These are phyloP conservation scores for Rana temporaria DNA, from an alignment of 2,113 vertebrate species.

Conservation along the genomic window DNA sequence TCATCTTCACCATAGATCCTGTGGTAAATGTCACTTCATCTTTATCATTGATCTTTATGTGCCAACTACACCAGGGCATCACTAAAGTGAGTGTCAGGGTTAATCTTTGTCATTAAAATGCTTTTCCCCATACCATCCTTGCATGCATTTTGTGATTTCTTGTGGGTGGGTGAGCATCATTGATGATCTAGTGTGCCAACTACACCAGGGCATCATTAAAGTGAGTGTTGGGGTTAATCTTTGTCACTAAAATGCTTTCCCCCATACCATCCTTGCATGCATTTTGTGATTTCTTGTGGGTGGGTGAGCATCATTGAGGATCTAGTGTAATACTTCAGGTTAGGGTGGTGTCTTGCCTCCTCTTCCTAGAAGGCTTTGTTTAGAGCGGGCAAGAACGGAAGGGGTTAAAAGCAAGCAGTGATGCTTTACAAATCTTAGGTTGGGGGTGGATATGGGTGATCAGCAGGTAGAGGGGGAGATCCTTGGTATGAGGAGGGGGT, in stretches of 20 bases:
- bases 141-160: too few species aligned
- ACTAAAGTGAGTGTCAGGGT: not conserved
- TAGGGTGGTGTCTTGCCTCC: not conserved
- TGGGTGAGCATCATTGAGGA: not conserved
- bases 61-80: not conserved
- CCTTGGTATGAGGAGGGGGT: not conserved
- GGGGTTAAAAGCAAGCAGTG: constrained; percentile 5
- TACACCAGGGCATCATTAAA: not conserved
- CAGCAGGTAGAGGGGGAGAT: not conserved
- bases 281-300: too few species aligned
- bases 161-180: too few species aligned
- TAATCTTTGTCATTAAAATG: not conserved
- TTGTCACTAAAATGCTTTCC: too few species aligned
- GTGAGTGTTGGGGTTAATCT: not conserved
- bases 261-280: too few species aligned
- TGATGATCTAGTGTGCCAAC: not conserved
- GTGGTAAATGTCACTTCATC: not conserved
- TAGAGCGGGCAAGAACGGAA: not conserved
- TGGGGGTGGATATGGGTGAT: not conserved
- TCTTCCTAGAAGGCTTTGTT: constrained; percentile 29
- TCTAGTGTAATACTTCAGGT: not conserved
- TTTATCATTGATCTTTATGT: not conserved
- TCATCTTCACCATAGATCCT: too few species aligned
- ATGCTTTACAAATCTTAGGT: not conserved
- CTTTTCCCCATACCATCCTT: too few species aligned